Percentiles rank a stretch among this genome's conserved stretches.
Conservation (phyloP, 1,140 invertebrate genomes). For the Phymorhynchus buccinoides region DNA sequence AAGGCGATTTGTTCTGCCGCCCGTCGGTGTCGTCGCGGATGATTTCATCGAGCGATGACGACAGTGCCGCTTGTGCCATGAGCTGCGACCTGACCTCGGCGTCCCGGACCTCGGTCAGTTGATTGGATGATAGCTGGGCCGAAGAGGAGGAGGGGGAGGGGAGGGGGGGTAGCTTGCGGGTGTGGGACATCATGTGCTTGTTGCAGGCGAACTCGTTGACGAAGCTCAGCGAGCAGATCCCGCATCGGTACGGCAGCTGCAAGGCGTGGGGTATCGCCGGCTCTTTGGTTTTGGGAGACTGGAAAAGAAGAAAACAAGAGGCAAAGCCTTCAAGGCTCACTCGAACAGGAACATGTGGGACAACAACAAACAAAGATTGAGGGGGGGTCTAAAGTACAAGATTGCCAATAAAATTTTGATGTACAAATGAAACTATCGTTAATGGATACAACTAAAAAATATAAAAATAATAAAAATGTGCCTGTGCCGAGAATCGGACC, state of each 20-base stretch:
- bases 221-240: conserved; percentile 13
- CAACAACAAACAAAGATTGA: no score
- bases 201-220: neutral
- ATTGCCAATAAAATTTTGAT: no score
- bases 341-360: no score
- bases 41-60: neutral
- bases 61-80: neutral
- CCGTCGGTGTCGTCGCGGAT: no score
- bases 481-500: no score
- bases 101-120: neutral
- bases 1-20: neutral
- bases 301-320: neutral
- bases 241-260: neutral
- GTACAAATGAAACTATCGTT: no score
- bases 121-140: neutral
- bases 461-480: neutral
- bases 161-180: neutral
- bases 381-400: no score
- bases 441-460: no score
- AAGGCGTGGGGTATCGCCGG: neutral
- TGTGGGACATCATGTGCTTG: neutral
- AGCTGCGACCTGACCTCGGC: neutral
- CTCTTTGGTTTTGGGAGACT: neutral
- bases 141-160: neutral
- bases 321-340: no score